Evolutionary conservation across 1,140 invertebrate genomes (phyloP), one percentile per base, ranked within the genome.

Genomic region (Xylocopa sonorina): DNA sequence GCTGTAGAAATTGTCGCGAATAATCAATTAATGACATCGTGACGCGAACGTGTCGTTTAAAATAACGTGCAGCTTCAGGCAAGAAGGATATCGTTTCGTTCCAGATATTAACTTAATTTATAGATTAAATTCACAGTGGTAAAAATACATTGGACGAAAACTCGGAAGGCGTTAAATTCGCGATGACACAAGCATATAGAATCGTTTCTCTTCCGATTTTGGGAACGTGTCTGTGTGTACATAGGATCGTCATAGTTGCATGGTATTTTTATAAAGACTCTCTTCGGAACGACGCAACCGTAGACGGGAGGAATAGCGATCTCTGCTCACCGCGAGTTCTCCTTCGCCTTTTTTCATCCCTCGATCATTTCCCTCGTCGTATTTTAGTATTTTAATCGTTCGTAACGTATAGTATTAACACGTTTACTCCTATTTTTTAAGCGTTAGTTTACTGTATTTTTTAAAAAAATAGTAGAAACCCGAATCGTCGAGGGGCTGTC

Each of bases 181-280:
- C n/a, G n/a, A n/a, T n/a, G n/a, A n/a, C n/a, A n/a, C 50, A 58
- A 51, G 67, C 24, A n/a, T 43, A 51, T n/a, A 32, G 62, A 79
- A 57, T 72, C 51, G 53, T 73, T 72, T 80, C 69, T 72, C 68
- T 78, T 63, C 60, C 69, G 34, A 48, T 75, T 46, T 41, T 60
- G 46, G 50, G 74, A 71, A n/a, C n/a, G n/a, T 32, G 76, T 66
- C 43, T 57, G 67, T 74, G 66, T 84, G 83, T 84, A 84, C 60
- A 84, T 84, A 84, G 71, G 78, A 84, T 84, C 78, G 66, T 80
- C 68, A 55, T 73, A 76, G 78, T n/a, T 60, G 67, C 41, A 62
- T 84, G 73, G 74, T 84, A 84, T 84, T 84, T 84, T 84, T 84
- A 84, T 84, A 84, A 83, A 80, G 81, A 80, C 53, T 53, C 60